Percentiles rank a stretch among this genome's conserved stretches.
Conservation (phyloP, 2,113 vertebrate species). For the Tragelaphus imberbis region DNA sequence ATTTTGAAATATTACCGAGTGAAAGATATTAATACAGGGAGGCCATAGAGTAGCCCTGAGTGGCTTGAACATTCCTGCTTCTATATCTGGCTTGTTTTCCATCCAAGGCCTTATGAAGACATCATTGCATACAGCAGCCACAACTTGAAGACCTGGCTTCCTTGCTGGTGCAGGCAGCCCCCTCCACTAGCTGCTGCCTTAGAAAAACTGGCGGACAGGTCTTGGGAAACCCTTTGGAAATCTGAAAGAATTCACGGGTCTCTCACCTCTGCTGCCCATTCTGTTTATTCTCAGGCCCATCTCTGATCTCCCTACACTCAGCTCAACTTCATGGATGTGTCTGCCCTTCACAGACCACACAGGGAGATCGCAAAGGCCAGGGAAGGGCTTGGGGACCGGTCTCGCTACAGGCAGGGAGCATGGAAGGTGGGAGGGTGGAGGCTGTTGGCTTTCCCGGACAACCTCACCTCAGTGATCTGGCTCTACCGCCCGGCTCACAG, state of each 20-base stretch:
- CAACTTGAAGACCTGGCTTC: background rate
- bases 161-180: background rate
- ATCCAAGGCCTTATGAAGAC: background rate
- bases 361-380: background rate
- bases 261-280: background rate
- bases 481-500: background rate
- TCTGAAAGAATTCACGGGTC: background rate
- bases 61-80: background rate
- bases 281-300: background rate
- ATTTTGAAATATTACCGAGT: slow-evolving; percentile 40
- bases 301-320: background rate
- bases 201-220: background rate
- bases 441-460: background rate
- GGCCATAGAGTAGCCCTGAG: background rate
- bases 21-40: background rate
- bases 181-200: background rate
- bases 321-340: background rate
- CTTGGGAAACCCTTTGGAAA: background rate
- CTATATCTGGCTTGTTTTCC: background rate
- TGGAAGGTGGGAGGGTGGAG: background rate
- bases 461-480: background rate
- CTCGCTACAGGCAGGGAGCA: background rate
- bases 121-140: background rate
- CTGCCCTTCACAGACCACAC: background rate
- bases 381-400: background rate